Percentiles rank a stretch among this genome's conserved stretches.
phyloP scores from a whole-genome alignment of 1,140 invertebrate genomes.

The Drosophila mayri region DNA sequence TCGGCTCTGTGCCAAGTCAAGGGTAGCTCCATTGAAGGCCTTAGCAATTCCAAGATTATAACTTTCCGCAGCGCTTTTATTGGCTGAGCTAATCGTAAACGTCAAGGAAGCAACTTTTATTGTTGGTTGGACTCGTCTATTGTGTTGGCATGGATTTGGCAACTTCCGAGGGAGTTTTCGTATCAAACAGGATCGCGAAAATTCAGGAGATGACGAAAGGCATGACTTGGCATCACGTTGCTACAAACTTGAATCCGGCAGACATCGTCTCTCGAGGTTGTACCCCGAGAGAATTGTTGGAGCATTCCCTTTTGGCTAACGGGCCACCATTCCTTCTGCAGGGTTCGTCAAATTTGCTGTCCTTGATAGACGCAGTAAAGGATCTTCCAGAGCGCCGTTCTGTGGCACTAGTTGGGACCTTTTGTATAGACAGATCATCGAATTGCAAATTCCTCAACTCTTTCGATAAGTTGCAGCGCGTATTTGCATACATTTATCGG shows the following conservation, averaged over 20 bases:
- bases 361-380: neutral
- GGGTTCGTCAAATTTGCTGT: neutral
- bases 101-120: neutral
- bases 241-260: neutral
- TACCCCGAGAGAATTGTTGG: neutral
- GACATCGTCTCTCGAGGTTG: too few relatives aligned
- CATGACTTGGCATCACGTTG: neutral
- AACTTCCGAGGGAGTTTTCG: neutral
- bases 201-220: neutral
- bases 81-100: too few relatives aligned
- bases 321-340: too few relatives aligned
- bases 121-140: neutral
- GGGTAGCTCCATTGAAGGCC: neutral
- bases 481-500: too few relatives aligned
- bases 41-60: neutral
- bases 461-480: too few relatives aligned
- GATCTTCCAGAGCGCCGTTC: neutral
- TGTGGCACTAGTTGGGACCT: neutral
- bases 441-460: neutral
- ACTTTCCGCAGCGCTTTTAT: neutral
- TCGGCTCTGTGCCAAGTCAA: neutral
- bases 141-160: too few relatives aligned
- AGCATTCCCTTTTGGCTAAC: neutral
- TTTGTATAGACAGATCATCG: neutral
- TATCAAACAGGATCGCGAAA: neutral